Conservation (phyloP, 2,113 vertebrate species). For the Mus spicilegus region DNA sequence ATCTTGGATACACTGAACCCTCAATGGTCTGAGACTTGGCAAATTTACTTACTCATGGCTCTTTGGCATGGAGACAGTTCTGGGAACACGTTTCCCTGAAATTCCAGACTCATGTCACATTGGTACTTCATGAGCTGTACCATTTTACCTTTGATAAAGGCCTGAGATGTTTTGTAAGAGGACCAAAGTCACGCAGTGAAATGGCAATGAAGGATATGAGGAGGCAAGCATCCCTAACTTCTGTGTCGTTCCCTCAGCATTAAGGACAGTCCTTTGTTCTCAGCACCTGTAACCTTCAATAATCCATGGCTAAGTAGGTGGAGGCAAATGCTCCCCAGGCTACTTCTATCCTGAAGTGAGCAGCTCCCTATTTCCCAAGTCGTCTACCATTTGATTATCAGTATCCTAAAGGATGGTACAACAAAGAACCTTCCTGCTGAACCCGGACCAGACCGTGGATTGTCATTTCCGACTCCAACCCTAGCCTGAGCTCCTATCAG, state of each 20-base stretch:
- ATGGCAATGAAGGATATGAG: not conserved
- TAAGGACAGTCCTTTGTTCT: not conserved
- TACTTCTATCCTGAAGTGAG: not conserved
- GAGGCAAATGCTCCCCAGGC: not conserved
- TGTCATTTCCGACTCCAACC: not conserved
- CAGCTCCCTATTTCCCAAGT: not conserved
- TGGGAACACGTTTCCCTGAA: not conserved
- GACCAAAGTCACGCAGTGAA: not conserved
- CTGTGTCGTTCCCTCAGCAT: not conserved
- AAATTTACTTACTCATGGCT: not conserved
- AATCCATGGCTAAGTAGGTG: not conserved
- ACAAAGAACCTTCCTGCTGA: not conserved
- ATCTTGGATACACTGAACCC: not conserved
- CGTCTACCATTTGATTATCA: not conserved
- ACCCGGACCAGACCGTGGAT: not conserved
- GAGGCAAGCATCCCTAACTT: rapidly evolving
- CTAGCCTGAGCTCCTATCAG: not conserved
- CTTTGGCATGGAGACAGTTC: rapidly evolving
- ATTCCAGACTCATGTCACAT: not conserved
- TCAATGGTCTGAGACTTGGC: not conserved
- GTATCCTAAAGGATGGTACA: not conserved
- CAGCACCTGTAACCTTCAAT: not conserved
- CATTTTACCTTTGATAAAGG: not conserved
- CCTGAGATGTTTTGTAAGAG: not conserved
- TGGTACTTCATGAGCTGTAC: rapidly evolving